Evolutionary conservation across 2,113 vertebrate species (phyloP).

Genomic region (Pardalotus punctatus): DNA sequence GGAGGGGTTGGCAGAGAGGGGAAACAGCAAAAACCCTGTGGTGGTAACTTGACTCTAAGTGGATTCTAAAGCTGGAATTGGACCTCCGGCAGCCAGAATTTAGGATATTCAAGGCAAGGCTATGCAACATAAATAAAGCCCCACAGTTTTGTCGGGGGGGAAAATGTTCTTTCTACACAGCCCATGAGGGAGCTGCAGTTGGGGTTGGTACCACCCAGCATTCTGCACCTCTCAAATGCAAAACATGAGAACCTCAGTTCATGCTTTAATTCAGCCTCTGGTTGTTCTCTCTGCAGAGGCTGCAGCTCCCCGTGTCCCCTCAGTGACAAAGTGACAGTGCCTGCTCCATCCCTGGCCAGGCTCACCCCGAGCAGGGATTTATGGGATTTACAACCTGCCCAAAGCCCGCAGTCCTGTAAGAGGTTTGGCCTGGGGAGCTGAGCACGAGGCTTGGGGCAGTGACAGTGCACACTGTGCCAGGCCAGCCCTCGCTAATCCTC

Average conservation of each 20-base stretch:
- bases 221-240: neutral
- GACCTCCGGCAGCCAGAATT: neutral
- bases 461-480: neutral
- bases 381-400: neutral
- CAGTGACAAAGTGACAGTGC: neutral
- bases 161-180: neutral
- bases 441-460: neutral
- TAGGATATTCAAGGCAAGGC: neutral
- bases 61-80: neutral
- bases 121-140: neutral
- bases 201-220: neutral
- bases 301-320: neutral
- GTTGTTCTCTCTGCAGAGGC: neutral
- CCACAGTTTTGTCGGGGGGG: neutral
- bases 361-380: neutral
- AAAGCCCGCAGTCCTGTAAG: slow-evolving; percentile 4
- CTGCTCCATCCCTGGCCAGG: neutral
- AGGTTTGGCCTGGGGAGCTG: neutral
- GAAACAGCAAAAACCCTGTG: accelerated
- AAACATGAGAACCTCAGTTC: neutral
- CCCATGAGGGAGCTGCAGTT: neutral
- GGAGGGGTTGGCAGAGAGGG: neutral
- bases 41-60: neutral
- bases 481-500: neutral
- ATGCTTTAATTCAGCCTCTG: neutral